Percentiles rank a stretch among this genome's conserved stretches.
Evolutionary conservation across 2,113 vertebrate genomes (phyloP).

Genomic region (Malurus elegans): DNA sequence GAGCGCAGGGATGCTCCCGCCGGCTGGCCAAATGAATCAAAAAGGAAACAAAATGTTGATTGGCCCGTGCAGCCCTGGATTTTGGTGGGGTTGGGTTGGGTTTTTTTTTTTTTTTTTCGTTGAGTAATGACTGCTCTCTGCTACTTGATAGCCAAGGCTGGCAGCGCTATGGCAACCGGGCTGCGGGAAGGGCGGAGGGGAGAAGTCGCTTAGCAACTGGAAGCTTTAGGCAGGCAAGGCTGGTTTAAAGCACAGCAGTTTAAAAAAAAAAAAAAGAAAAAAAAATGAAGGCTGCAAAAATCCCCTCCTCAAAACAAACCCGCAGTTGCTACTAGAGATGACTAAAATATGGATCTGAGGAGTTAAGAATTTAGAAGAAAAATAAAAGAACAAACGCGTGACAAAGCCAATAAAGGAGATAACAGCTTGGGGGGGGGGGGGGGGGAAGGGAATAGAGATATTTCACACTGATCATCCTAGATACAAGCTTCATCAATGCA

Average conservation of each 20-base stretch:
- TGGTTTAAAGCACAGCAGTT: slow-evolving; percentile 58
- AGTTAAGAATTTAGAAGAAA: background rate
- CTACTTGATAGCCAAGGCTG: slow-evolving; percentile 71
- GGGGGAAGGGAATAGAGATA: rapidly evolving
- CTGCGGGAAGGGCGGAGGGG: slow-evolving; percentile 58
- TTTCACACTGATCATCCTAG: background rate
- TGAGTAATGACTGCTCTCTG: slow-evolving; percentile 70
- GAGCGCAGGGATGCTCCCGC: background rate
- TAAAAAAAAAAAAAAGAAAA: background rate
- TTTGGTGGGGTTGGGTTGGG: background rate
- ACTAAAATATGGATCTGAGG: background rate
- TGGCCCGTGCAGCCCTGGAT: slow-evolving; percentile 12
- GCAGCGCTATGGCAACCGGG: slow-evolving; percentile 76
- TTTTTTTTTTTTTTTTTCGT: background rate
- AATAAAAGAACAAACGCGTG: background rate
- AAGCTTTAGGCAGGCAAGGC: slow-evolving; percentile 69
- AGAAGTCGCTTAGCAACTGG: slow-evolving; percentile 76
- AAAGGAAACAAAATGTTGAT: slow-evolving; percentile 34
- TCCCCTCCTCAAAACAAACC: background rate
- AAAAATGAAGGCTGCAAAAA: background rate
- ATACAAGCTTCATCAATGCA: background rate
- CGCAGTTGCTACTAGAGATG: slow-evolving; percentile 6
- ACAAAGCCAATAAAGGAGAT: background rate
- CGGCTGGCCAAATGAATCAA: background rate
- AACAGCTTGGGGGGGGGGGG: background rate